Percentiles rank a stretch among this genome's conserved stretches.
Evolutionary conservation across 2,113 vertebrate species (phyloP).

Genomic region (Onychorhynchus coronatus): DNA sequence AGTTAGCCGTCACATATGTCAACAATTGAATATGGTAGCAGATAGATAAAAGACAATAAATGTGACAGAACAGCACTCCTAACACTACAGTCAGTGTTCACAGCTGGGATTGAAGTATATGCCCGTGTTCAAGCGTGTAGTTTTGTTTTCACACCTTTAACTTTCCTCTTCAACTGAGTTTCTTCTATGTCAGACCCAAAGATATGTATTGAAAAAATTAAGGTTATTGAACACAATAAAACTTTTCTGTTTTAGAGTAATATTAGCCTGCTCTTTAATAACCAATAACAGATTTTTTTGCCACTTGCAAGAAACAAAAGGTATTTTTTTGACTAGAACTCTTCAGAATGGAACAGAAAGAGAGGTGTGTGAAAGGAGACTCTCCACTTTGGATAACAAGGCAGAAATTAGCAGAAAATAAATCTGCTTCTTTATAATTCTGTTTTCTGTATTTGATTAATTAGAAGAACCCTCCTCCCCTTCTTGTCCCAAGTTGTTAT

Average conservation of each 20-base stretch:
- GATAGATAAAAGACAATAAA: background rate
- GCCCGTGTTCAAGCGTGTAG: background rate
- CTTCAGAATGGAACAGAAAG: background rate
- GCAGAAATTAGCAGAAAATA: background rate
- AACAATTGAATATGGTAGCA: background rate
- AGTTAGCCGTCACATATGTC: background rate
- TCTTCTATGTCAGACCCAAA: background rate
- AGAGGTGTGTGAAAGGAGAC: background rate
- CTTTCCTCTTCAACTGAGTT: background rate
- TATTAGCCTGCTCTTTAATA: background rate
- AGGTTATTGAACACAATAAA: background rate
- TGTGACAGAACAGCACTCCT: background rate
- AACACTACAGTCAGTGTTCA: rapidly evolving
- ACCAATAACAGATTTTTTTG: background rate
- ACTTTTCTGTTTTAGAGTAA: background rate
- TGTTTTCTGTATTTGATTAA: background rate
- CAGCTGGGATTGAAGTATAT: background rate
- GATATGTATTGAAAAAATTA: background rate
- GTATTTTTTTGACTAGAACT: background rate
- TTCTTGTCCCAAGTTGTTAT: background rate
- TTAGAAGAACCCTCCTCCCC: background rate
- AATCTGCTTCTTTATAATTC: background rate
- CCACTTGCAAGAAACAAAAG: background rate
- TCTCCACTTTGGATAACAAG: background rate
- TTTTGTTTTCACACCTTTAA: background rate